Base-by-base conservation (phyloP, 2,113 vertebrate genomes). In the Erinaceus europaeus region DNA sequence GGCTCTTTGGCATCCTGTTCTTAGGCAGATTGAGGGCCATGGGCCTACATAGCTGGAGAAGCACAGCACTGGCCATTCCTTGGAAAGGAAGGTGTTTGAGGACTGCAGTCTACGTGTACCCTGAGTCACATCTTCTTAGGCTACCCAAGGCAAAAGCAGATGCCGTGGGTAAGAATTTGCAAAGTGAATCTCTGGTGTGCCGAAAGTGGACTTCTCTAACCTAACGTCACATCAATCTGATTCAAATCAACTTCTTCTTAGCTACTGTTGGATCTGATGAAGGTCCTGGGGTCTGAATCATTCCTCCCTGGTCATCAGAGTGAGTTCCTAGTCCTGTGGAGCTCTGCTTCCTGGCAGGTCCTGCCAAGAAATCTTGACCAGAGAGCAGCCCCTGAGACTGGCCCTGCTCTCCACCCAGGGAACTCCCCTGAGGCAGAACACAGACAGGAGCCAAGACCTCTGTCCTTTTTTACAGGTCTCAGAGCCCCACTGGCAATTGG, bases 21-120 rank as follows among this genome's bases (percentile, higher is more conserved):
- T 73, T 44, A 5, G 17, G 53, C 76, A 44, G 34, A 8, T 36
- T 36, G 53, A 23, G 4, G 55, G 44, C 21, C 53, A n/a, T 57
- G 38, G 32, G 23, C 29, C 21, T 27, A 10, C 2, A n/a, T 38
- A 38, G 32, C 42, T 48, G 57, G 20, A 4, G 2, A 9, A 10
- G 5, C 14, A 1, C 20, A 50, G 34, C 13, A 77, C 59, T 65
- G 29, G 50, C 21, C 38, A 13, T 53, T 4, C 11, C 50, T 34
- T 25, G 36, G 15, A 50, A 32, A 29, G 36, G 73, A 79, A n/a
- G 5, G 67, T 10, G 44, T 10, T 61, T n/a, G 42, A 84, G 25
- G 13, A 13, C 13, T 6, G 0, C 15, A 0, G 0, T 32, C 46
- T 83, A 17, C 2, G 5, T 21, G 64, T 29, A 9, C 21, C 8